Evolutionary conservation across 1,140 invertebrate species (phyloP), one percentile per base, ranked within the genome.

Genomic region (Leptestheria dahalacensis): DNA sequence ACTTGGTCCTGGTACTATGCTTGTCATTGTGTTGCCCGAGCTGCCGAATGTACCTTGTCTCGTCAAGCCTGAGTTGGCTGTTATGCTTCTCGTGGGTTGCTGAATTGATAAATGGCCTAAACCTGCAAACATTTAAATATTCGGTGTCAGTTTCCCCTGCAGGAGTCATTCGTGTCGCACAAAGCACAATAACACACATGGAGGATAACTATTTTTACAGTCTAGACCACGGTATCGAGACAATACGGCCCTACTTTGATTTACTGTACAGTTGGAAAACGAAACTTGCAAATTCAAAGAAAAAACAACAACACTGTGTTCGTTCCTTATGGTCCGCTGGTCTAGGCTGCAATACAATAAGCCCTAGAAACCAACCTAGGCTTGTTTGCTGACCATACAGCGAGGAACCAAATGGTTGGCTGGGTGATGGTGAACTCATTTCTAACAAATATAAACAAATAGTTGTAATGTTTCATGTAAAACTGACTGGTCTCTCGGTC

Each of bases 341-440:
- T n/a, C n/a, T n/a, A n/a, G n/a, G n/a, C n/a, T n/a, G n/a, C n/a
- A n/a, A n/a, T n/a, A n/a, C n/a, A n/a, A n/a, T n/a, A n/a, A n/a
- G n/a, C n/a, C n/a, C n/a, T 41, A 9, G 33, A 6, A 15, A 41
- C 33, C 33, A 56, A 56, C 18, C 21, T 0, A 10, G 24, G 28
- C 15, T 18, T 1, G 58, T 52, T 60, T 50, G 58, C 51, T 60
- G 58, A 29, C 58, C 58, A 29, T 60, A 60, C 28, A 60, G 51
- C n/a, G 58, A 50, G 9, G 58, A 29, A 29, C 48, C 29, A 52
- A 60, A 60, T 29, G 48, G 58, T 60, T 60, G 58, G 51, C 51
- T 60, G 11, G 58, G 58, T 25, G 58, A 60, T 11, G 58, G 58
- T 50, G 58, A 60, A 25, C 58, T 60, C 58, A 60, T 60, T 52